Base-by-base conservation (phyloP, 2,888 invertebrate species). In the Morpho deidamia region DNA sequence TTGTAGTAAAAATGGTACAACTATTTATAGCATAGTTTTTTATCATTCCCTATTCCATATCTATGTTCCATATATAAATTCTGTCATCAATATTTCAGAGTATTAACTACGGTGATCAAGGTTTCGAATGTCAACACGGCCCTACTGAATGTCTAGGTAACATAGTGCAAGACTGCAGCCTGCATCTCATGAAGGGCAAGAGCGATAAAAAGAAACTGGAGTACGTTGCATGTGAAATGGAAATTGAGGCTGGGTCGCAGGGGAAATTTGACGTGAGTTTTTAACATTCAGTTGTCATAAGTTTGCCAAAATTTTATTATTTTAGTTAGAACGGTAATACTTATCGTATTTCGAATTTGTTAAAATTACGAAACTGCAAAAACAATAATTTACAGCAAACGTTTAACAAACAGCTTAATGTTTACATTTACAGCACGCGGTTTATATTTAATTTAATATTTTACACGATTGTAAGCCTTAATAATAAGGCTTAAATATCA, bases 81-180 rank as follows among this genome's bases (percentile, higher is more conserved):
- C 23, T 23, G 23, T 2, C 2, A 23, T 23, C 3, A 23, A 11
- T 34, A 40, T 68, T 77, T 12, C 69, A 88, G 87, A 86, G 84
- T 58, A 67, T 79, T 65, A 69, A 78, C 57, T 62, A 72, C 8
- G 81, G 83, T 8, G 74, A 83, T 34, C 70, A 69, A 14, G 73
- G 83, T 0, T 92, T 93, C 63, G 69, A 77, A 56, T 94, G 94
- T 67, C 93, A 93, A 72, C 93, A 93, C 67, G 93, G 94, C 0
- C 87, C 91, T 0, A 62, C 75, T 0, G 93, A 93, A 69, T 94
- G 94, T 60, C 72, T 78, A 43, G 93, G 93, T 4, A 93, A 94
- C 68, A 78, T 90, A 52, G 81, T 93, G 38, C 92, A 93, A 68
- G 92, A 92, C 42, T 93, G 94, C 69, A 87, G 91, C 4, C 69